Evolutionary conservation across 2,113 vertebrate genomes (phyloP).

Genomic region (Leptobrachium leishanense): DNA sequence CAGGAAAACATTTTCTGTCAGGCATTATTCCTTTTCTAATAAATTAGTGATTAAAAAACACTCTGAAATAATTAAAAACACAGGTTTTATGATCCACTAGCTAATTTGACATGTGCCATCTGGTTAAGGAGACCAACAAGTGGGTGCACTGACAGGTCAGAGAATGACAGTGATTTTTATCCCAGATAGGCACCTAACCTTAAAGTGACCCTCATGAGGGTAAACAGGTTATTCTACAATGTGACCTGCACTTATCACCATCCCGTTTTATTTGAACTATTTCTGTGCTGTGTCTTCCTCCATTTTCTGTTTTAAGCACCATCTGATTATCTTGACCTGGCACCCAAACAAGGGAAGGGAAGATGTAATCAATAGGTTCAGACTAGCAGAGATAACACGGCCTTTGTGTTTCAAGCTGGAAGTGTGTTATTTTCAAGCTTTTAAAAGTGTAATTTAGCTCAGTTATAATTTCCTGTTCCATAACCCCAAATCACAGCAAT

Average conservation of each 20-base stretch:
- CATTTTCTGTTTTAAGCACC: neutral
- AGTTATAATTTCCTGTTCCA: neutral
- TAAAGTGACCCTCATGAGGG: constrained; percentile 12
- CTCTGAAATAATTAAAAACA: neutral
- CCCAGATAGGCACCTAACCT: constrained; percentile 9
- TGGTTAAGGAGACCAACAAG: constrained; percentile 1
- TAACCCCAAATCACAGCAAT: neutral
- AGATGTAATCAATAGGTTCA: neutral
- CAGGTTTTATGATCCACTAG: neutral
- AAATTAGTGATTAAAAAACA: constrained; percentile 20
- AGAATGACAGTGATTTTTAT: constrained; percentile 6
- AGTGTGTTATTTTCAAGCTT: neutral
- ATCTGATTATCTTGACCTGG: constrained; percentile 1
- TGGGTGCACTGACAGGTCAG: neutral
- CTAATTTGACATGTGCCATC: constrained; percentile 15
- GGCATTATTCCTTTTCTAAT: constrained; percentile 17
- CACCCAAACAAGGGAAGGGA: neutral
- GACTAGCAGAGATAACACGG: neutral
- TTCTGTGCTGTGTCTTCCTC: neutral
- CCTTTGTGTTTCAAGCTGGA: neutral
- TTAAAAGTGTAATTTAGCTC: neutral
- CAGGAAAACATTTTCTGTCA: constrained; percentile 31
- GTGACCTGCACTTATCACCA: constrained; percentile 3
- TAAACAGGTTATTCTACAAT: constrained; percentile 23
- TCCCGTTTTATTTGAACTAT: neutral